A percentile compares a stretch with the other conserved stretches of the same genome.
These are phyloP conservation scores for Atta texana DNA, from an alignment of 1,140 invertebrate genomes.

Conservation along the genomic window DNA sequence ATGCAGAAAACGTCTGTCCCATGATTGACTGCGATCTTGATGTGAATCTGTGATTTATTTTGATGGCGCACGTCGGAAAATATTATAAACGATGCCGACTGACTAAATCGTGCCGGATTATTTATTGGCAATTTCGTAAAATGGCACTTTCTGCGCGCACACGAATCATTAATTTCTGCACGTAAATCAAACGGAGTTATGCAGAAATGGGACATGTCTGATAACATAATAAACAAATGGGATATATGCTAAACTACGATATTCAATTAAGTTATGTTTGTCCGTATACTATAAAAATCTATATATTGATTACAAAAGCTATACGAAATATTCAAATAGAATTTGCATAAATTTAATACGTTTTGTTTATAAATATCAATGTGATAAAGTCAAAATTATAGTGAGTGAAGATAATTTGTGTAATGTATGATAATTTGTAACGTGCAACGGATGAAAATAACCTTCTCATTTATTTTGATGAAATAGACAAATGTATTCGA, in stretches of 20 bases:
- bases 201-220: conserved; percentile 33
- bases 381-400: conserved; percentile 33
- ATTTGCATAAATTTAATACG: conserved; percentile 37
- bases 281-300: conserved; percentile 17
- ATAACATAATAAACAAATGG: conserved; percentile 57
- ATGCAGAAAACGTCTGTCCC: conserved; percentile 43
- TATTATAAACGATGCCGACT: conserved; percentile 52
- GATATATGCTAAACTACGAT: conserved; percentile 41
- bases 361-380: neutral
- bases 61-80: conserved; percentile 53
- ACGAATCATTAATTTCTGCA: conserved; percentile 55
- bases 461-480: neutral
- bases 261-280: conserved; percentile 36
- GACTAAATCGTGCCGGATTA: conserved; percentile 44
- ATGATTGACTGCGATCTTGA: conserved; percentile 58
- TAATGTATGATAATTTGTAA: conserved; percentile 33
- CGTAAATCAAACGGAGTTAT: conserved; percentile 54
- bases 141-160: conserved; percentile 42
- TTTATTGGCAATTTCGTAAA: conserved; percentile 59
- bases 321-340: conserved; percentile 10
- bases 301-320: conserved; percentile 50
- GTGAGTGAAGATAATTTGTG: conserved; percentile 2
- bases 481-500: conserved; percentile 19
- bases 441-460: conserved; percentile 18
- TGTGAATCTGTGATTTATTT: conserved; percentile 58